Evolutionary conservation across 2,888 invertebrate genomes (phyloP), one percentile per base, ranked within the genome.

Genomic region (Leucophora obtusa): DNA sequence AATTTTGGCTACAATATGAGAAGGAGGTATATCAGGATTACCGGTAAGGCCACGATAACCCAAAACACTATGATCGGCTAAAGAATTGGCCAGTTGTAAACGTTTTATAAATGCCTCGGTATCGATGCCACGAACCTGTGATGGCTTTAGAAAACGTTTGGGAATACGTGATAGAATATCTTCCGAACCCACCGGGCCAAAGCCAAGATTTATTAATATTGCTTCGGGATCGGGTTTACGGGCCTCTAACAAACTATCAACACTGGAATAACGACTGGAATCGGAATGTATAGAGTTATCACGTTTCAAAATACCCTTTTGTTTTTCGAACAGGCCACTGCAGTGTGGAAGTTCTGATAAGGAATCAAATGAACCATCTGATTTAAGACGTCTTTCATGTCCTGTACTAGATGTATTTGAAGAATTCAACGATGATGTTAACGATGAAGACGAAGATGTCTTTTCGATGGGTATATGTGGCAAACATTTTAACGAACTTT

Each of bases 191-290:
- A 93, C 92, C 9, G 95, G 95, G 0, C 96, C 96, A 89, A 96
- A 96, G 11, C 96, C 96, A 70, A 96, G 91, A 83, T 94, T 95
- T 65, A 96, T 91, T 33, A 98, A 92, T 71, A 98, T 94, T 70
- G 96, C 95, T 88, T 97, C 97, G 0, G 97, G 97, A 91, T 98
- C 97, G 21, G 96, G 95, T 86, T 94, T 94, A 50, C 97, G 92
- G 17, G 95, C 93, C 85, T 96, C 96, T 85, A 97, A 91, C 63
- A 97, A 92, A 88, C 95, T 96, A 87, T 96, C 94, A 43, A 96
- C 95, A 86, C 94, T 93, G 68, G 96, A 96, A 86, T 95, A 95
- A 79, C 92, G 92, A 85, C 94, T 94, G 70, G 93, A 90, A 78
- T 91, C 90, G 24, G 90, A 91, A 59, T 90, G 89, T 69, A 89